phyloP scores from a whole-genome alignment of 2,113 vertebrate genomes.

The Pollimyrus isidori region DNA sequence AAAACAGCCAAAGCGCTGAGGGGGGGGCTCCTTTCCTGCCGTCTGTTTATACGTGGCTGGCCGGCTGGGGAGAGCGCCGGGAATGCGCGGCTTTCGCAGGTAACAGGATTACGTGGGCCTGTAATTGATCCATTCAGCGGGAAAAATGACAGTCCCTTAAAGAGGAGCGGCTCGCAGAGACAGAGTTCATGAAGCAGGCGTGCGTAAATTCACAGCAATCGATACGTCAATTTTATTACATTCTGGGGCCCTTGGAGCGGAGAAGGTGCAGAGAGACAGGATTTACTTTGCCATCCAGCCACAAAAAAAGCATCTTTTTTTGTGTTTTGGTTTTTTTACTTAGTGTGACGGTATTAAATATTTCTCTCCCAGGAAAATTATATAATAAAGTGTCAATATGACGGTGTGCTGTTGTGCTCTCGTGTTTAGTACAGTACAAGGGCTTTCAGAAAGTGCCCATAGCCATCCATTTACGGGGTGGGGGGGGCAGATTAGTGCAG shows the following conservation, averaged over 20 bases:
- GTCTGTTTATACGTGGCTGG: slow-evolving; percentile 93
- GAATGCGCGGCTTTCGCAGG: slow-evolving; percentile 99
- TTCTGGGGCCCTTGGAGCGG: slow-evolving; percentile 93
- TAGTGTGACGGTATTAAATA: slow-evolving; percentile 38
- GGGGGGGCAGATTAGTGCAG: slow-evolving; percentile 44
- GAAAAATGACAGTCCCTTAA: slow-evolving; percentile 93
- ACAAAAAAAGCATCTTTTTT: not conserved
- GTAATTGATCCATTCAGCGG: slow-evolving; percentile 99
- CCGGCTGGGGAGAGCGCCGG: slow-evolving; percentile 85
- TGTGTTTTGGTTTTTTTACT: slow-evolving; percentile 13
- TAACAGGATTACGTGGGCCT: slow-evolving; percentile 99
- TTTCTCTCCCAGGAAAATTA: slow-evolving; percentile 28
- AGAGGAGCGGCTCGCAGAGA: slow-evolving; percentile 88
- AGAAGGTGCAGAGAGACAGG: slow-evolving; percentile 81
- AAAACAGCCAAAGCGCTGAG: slow-evolving; percentile 87
- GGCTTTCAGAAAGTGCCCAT: slow-evolving; percentile 38
- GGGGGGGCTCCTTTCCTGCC: slow-evolving; percentile 47
- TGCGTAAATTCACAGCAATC: slow-evolving; percentile 99
- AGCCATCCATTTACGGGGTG: slow-evolving; percentile 36
- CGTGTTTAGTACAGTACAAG: slow-evolving; percentile 38
- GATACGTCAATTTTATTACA: slow-evolving; percentile 99
- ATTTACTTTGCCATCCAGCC: slow-evolving; percentile 30
- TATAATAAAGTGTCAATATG: slow-evolving; percentile 47
- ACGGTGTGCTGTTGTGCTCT: slow-evolving; percentile 43
- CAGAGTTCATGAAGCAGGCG: slow-evolving; percentile 99